phyloP scores from a whole-genome alignment of 2,113 vertebrate species.

The Elephantulus edwardii region DNA sequence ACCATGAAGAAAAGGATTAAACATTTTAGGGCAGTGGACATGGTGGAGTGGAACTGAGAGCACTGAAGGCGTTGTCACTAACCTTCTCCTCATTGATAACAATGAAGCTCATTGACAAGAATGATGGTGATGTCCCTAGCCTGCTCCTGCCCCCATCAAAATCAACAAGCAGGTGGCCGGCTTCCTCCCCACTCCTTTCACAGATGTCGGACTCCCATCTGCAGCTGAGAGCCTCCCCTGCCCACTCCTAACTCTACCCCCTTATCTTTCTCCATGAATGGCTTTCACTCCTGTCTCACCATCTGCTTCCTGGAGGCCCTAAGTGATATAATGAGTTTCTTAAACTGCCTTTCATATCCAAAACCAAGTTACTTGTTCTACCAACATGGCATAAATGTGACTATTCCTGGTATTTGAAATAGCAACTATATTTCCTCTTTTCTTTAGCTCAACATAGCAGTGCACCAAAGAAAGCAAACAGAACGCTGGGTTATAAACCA shows the following conservation, averaged over 20 bases:
- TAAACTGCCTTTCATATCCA: neutral
- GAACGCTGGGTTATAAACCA: neutral
- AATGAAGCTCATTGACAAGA: too few relatives aligned
- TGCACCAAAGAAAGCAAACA: constrained; percentile 26
- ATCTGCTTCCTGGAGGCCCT: neutral
- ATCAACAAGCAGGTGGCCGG: neutral
- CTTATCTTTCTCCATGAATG: neutral
- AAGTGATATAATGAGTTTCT: neutral
- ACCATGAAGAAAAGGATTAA: neutral
- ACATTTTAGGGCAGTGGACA: neutral
- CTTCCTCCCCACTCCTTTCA: neutral
- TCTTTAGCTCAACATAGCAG: neutral
- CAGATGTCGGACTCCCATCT: neutral
- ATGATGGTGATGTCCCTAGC: too few relatives aligned
- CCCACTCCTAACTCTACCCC: neutral
- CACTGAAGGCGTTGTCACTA: too few relatives aligned
- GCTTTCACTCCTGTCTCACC: neutral
- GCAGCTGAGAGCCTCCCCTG: neutral
- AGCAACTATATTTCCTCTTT: neutral
- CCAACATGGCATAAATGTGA: neutral
- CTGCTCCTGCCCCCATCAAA: too few relatives aligned
- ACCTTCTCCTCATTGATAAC: too few relatives aligned
- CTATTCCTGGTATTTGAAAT: neutral
- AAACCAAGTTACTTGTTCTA: neutral
- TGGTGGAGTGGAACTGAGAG: neutral